Conservation (phyloP, 2,888 invertebrate species). For the Xiphydria camelus region DNA sequence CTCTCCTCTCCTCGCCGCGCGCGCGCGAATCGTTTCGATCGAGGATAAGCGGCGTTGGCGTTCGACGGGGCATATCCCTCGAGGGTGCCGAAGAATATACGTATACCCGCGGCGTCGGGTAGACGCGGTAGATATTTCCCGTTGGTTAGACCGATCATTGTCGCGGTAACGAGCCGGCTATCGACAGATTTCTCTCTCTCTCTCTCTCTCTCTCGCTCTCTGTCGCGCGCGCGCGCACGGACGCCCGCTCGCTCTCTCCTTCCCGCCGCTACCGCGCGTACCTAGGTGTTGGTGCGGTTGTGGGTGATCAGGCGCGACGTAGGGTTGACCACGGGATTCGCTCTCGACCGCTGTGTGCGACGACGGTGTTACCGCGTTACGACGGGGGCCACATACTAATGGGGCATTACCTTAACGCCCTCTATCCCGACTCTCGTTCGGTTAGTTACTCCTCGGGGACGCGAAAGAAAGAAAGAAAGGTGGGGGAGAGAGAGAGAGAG, state of each 20-base stretch:
- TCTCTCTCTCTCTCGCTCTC: conserved; percentile 16
- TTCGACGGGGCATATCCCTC: no score
- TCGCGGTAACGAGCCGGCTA: conserved; percentile 54
- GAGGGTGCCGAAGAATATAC: no score
- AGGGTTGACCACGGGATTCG: conserved; percentile 36
- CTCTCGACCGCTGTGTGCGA: conserved; percentile 42
- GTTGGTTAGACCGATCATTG: conserved; percentile 56
- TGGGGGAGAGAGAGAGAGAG: conserved; percentile 17
- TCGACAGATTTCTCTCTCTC: conserved; percentile 48
- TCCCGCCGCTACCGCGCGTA: conserved; percentile 9
- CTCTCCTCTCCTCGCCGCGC: no score
- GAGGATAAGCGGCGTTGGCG: no score
- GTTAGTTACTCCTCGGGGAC: conserved; percentile 56
- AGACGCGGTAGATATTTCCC: conserved; percentile 50
- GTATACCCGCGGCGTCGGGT: no score
- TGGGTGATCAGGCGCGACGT: conserved; percentile 15
- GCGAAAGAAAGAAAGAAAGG: conserved; percentile 21
- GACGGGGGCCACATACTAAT: conserved; percentile 55
- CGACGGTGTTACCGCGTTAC: conserved; percentile 45
- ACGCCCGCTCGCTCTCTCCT: conserved; percentile 2
- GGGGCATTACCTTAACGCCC: conserved; percentile 56
- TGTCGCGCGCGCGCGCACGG: conserved; percentile 7
- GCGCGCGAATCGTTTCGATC: no score
- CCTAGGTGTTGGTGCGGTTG: conserved; percentile 8
- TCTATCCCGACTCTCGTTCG: conserved; percentile 50